These are phyloP conservation scores for Dioctria rufipes DNA, from an alignment of 2,888 invertebrate species.

Conservation along the genomic window DNA sequence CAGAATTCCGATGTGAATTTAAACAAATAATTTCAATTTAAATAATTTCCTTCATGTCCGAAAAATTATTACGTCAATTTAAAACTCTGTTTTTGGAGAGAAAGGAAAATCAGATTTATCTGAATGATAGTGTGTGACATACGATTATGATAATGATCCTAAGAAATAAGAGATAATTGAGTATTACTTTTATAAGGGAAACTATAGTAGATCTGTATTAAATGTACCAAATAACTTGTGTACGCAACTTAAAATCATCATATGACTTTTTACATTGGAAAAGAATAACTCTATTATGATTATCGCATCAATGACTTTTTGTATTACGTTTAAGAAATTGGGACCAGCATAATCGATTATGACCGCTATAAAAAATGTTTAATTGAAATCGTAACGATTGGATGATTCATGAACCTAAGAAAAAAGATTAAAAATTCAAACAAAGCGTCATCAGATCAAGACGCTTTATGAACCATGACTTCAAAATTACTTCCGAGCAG, in stretches of 20 bases:
- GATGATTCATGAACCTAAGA: background rate
- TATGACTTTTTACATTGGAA: too few relatives aligned
- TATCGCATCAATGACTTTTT: too few relatives aligned
- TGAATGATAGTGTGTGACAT: background rate
- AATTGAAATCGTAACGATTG: slow-evolving; percentile 1
- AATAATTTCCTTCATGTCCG: background rate
- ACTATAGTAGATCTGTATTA: too few relatives aligned
- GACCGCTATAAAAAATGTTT: background rate
- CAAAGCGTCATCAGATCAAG: background rate
- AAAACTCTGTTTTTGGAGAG: background rate
- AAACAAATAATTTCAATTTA: background rate
- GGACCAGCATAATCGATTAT: background rate
- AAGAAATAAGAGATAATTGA: too few relatives aligned
- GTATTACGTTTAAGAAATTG: too few relatives aligned
- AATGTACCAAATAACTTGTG: too few relatives aligned
- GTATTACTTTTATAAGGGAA: too few relatives aligned
- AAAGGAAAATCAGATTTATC: background rate
- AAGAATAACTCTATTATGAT: too few relatives aligned
- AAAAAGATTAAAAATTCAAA: background rate
- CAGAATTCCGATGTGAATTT: slow-evolving; percentile 16
- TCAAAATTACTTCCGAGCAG: background rate
- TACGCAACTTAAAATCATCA: too few relatives aligned
- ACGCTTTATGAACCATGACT: slow-evolving; percentile 6
- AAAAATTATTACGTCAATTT: background rate
- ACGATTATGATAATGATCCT: too few relatives aligned